Base-by-base conservation (phyloP, 2,113 vertebrate genomes). In the Pimephales promelas region DNA sequence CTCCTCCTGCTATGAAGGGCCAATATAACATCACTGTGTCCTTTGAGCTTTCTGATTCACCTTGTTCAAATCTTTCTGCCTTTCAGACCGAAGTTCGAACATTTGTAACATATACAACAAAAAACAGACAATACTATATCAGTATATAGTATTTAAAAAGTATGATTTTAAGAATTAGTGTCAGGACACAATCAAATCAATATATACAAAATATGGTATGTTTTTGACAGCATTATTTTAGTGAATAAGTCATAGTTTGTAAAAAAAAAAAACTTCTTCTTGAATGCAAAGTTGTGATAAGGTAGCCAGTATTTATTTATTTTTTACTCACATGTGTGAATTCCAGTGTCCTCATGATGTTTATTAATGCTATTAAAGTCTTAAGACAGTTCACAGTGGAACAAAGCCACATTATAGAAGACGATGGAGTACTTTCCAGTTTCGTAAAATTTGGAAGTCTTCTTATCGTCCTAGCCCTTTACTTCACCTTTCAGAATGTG, bases 1-100 rank as follows among this genome's bases (percentile, higher is more conserved):
- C 85, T 76, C 81, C 82, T 36, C 82, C 85, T 76, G 61, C 82
- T 20, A 83, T 49, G n/a, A 59, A 83, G 40, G 10, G 61, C 85
- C 85, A 81, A 9, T 45, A 28, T 10, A 1, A 61, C n/a, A 79
- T 61, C n/a, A 61, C 24, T 10, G 56, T 45, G 4, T 26, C 14
- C 2, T 28, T 10, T 18, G 40, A 45, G n/a, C 36, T 61, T 68
- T 75, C 36, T 49, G 9, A 26, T 18, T 24, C 34, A 83, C 10
- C 43, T 31, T 26, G 45, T 74, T n/a, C 10, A 2, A 5, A 40
- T n/a, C 13, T 3, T 18, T 81, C 36, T 5, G 11, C 16, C 24
- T 4, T 28, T 16, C 5, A 24, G 5, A 20, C 14, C 22, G 70
- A 34, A 28, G 28, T 28, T 28, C 1, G 2, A 28, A 47, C 10